phyloP scores from a whole-genome alignment of 2,113 vertebrate genomes.

The Talpa occidentalis region DNA sequence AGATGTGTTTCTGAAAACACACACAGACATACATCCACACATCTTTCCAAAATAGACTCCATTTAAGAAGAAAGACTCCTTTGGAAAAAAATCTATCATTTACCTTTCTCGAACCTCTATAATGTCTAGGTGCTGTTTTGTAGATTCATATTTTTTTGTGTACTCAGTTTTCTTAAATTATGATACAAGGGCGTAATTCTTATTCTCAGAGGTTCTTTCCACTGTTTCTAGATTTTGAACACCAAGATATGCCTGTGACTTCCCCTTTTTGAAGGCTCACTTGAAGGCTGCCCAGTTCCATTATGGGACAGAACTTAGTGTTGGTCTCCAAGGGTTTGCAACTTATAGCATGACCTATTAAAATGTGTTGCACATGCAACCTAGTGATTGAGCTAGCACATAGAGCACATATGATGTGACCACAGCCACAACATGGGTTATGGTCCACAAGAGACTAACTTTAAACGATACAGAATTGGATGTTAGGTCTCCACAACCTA shows the following conservation, averaged over 20 bases:
- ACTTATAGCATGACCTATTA: neutral
- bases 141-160: slow-evolving; percentile 46
- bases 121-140: slow-evolving; percentile 54
- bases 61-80: neutral
- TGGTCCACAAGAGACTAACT: neutral
- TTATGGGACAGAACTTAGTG: neutral
- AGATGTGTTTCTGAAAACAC: neutral
- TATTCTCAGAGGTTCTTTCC: neutral
- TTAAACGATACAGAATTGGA: neutral
- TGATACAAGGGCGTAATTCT: neutral
- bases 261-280: neutral
- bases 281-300: neutral
- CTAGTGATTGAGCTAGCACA: neutral
- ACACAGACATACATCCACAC: neutral
- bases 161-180: slow-evolving; percentile 9
- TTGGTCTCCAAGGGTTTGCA: neutral
- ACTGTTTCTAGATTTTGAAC: neutral
- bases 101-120: slow-evolving; percentile 62
- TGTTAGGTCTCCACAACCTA: neutral
- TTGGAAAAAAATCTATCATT: neutral
- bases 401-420: neutral
- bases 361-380: neutral
- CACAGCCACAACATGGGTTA: neutral
- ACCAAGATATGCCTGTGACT: neutral
- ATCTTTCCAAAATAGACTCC: neutral